Conservation (phyloP, 2,113 vertebrate species). For the Calcarius ornatus region DNA sequence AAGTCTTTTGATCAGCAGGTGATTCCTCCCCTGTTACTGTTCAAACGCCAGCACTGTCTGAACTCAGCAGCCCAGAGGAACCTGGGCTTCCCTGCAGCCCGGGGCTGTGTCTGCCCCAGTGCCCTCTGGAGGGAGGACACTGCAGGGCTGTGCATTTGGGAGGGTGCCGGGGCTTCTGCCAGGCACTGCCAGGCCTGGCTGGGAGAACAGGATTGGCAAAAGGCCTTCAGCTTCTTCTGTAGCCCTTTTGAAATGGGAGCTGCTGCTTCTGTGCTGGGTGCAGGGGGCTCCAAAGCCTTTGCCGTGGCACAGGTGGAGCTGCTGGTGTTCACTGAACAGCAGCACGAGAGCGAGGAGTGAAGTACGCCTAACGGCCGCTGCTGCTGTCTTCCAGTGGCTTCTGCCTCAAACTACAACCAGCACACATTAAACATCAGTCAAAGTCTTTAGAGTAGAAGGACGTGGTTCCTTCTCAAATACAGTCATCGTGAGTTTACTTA, state of each 20-base stretch:
- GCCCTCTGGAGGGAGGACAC: accelerated
- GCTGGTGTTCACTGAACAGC: not conserved
- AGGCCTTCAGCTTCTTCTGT: not conserved
- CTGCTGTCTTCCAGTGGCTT: not conserved
- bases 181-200: not conserved
- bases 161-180: not conserved
- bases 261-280: not conserved
- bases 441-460: not conserved
- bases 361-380: accelerated
- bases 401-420: not conserved
- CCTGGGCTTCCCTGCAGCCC: not conserved
- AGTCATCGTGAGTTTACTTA: not conserved
- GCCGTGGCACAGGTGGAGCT: not conserved
- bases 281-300: not conserved
- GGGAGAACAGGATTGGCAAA: not conserved
- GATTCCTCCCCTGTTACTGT: not conserved
- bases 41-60: not conserved
- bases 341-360: accelerated
- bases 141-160: not conserved
- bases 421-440: not conserved
- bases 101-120: accelerated
- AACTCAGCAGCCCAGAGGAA: not conserved
- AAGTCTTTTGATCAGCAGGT: not conserved
- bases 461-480: not conserved
- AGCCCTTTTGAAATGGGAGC: accelerated